phyloP scores from a whole-genome alignment of 2,797 vertebrate species.

The Yasuhikotakia modesta region DNA sequence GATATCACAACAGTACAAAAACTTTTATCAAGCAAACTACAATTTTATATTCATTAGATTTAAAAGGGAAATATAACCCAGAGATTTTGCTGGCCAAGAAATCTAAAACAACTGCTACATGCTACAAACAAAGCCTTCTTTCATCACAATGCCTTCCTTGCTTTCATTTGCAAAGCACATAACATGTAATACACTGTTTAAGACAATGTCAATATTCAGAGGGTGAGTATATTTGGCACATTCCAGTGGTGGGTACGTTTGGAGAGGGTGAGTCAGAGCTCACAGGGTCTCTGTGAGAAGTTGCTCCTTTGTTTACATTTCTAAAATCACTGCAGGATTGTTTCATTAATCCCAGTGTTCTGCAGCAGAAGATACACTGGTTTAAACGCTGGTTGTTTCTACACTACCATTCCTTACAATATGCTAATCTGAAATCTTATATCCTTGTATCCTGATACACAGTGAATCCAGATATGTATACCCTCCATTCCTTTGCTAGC shows the following conservation, averaged over 20 bases:
- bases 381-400: background rate
- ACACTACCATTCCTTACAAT: background rate
- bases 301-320: slow-evolving; percentile 62
- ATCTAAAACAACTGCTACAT: too few relatives aligned
- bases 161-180: background rate
- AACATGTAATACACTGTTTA: slow-evolving; percentile 3
- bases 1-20: too few relatives aligned
- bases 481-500: too few relatives aligned
- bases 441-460: too few relatives aligned
- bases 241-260: slow-evolving; percentile 56
- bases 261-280: slow-evolving; percentile 20
- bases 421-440: background rate
- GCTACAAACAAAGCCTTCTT: too few relatives aligned
- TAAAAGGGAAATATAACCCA: too few relatives aligned
- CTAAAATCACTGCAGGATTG: slow-evolving; percentile 49
- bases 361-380: background rate
- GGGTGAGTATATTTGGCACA: slow-evolving; percentile 59
- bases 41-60: too few relatives aligned
- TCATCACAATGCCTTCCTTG: too few relatives aligned
- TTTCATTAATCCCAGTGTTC: slow-evolving; percentile 13
- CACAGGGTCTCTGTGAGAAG: slow-evolving; percentile 56
- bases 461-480: too few relatives aligned
- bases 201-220: slow-evolving; percentile 24
- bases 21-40: too few relatives aligned
- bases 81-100: too few relatives aligned